phyloP scores from a whole-genome alignment of 2,797 vertebrate genomes.

The Danio aesculapii region DNA sequence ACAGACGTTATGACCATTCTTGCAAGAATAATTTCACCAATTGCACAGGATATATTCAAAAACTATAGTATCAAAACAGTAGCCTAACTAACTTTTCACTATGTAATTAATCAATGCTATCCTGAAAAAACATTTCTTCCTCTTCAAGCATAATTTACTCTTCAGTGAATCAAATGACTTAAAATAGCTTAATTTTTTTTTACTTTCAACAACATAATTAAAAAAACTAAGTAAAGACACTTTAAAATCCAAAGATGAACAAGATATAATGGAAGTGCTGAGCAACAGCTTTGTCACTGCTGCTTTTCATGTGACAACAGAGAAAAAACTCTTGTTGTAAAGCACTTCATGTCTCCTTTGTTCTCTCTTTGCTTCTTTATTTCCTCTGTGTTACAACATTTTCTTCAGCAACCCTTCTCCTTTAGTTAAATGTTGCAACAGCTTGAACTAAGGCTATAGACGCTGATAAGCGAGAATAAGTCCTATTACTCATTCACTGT shows the following conservation, averaged over 20 bases:
- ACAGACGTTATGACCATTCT: background rate
- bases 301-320: background rate
- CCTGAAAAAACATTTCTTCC: background rate
- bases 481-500: background rate
- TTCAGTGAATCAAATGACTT: background rate
- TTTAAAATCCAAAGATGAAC: background rate
- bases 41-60: background rate
- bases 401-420: background rate
- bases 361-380: slow-evolving; percentile 2
- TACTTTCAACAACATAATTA: background rate
- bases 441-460: background rate
- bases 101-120: background rate
- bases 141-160: background rate
- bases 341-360: background rate
- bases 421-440: background rate
- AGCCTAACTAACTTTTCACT: background rate
- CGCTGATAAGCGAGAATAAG: background rate
- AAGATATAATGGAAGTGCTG: background rate
- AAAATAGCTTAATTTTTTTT: background rate
- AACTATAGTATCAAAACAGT: background rate
- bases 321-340: background rate
- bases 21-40: background rate
- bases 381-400: slow-evolving; percentile 22
- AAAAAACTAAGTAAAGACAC: background rate
- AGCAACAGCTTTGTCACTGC: background rate